Evolutionary conservation across 2,797 vertebrate genomes (phyloP).

Genomic region (Jordanella pulchra): DNA sequence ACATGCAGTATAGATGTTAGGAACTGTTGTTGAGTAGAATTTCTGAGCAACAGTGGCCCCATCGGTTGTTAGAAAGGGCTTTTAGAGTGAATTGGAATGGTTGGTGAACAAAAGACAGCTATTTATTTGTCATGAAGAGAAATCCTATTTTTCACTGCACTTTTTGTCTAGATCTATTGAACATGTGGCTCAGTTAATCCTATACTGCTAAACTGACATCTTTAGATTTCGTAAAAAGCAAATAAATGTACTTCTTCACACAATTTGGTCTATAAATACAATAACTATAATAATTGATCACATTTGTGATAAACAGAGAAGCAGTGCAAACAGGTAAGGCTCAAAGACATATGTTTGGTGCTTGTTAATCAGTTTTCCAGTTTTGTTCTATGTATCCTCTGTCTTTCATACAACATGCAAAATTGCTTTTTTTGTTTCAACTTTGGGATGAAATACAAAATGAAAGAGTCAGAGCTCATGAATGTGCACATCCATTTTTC

Average conservation of each 20-base stretch:
- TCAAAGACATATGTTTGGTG: background rate
- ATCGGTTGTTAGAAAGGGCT: no score
- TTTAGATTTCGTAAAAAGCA: no score
- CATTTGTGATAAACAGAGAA: background rate
- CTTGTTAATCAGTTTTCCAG: background rate
- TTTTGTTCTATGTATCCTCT: background rate
- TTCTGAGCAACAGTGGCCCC: no score
- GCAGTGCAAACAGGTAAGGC: background rate
- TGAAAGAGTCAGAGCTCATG: conserved; percentile 3
- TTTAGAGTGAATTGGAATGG: no score
- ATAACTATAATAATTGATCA: background rate
- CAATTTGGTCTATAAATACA: background rate
- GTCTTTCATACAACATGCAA: background rate
- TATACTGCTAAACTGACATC: background rate
- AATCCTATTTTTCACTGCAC: no score
- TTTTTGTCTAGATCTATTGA: no score
- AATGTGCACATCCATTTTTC: conserved; percentile 11
- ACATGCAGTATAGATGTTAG: background rate
- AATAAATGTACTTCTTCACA: background rate
- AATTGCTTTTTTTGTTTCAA: background rate
- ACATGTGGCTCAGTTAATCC: no score
- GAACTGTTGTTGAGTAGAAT: background rate
- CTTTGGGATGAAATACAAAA: background rate
- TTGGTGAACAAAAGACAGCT: no score
- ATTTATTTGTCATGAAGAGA: no score